Evolutionary conservation across 2,888 invertebrate species (phyloP), one percentile per base, ranked within the genome.

Genomic region (Pandemis cinnamomeana): DNA sequence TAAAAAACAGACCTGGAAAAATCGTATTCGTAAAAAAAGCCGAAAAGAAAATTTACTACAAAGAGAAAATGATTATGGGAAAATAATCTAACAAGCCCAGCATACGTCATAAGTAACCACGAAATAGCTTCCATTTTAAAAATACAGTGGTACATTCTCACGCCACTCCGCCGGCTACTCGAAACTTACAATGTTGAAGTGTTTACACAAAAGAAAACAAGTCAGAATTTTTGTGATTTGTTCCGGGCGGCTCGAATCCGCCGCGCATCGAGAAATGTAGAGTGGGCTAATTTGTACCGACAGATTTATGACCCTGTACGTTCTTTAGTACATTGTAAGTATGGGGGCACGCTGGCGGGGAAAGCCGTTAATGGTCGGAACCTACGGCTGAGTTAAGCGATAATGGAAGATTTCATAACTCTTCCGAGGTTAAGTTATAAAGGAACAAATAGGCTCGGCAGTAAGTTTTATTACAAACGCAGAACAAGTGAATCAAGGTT

Each of bases 231-330:
- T 81, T 74, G 78, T 81, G 80, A 82, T 83, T 83, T 77, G 83
- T 83, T 83, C 80, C 80, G 83, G 79, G 71, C 77, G 73, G 71
- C 41, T 76, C 77, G 76, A 77, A 71, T 78, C 58, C 73, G 73
- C 77, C 77, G 78, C 77, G 77, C 79, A 78, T 79, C 81, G 72
- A 72, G 75, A 78, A 82, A 82, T 79, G 78, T 82, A 83, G 72
- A 84, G 85, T 84, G 82, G 84, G 81, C 81, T 86, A 86, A 90
- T 91, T 91, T 86, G 89, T 90, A 88, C 83, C 83, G 87, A 89
- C 89, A 89, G 90, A 90, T 90, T 91, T 91, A 91, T 87, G 85
- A 83, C 80, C 77, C 75, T 79, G 77, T 81, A 80, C 77, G 78
- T 76, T 58, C 63, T 70, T 63, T 67, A 79, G 82, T 78, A 77